Conservation (phyloP, 2,888 invertebrate genomes). For the Diloba caeruleocephala region DNA sequence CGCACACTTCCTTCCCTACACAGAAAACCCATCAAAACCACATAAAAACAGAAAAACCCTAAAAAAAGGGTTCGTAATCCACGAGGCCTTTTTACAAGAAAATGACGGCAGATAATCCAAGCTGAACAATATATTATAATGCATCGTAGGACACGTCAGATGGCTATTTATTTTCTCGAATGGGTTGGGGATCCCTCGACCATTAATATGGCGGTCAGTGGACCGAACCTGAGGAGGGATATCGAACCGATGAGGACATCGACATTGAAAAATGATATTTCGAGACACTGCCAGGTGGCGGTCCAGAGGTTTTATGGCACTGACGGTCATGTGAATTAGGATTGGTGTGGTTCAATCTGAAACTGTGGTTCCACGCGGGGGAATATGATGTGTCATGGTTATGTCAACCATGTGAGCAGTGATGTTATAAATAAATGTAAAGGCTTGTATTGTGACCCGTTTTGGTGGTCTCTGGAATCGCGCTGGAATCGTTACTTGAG, state of each 20-base stretch:
- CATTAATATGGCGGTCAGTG: conserved; percentile 84
- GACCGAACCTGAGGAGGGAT: conserved; percentile 74
- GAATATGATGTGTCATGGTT: not conserved
- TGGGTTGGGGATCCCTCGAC: conserved; percentile 69
- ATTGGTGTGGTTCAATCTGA: conserved; percentile 34
- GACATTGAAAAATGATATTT: conserved; percentile 82
- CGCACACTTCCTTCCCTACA: conserved; percentile 29
- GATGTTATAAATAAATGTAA: too few relatives aligned
- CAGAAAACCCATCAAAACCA: conserved; percentile 45
- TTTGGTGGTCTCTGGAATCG: too few relatives aligned
- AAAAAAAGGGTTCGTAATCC: conserved; percentile 54
- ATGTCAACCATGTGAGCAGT: too few relatives aligned
- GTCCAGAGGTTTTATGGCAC: conserved; percentile 15
- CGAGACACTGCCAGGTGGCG: conserved; percentile 67
- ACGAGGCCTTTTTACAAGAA: conserved; percentile 59
- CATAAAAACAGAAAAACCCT: conserved; percentile 37
- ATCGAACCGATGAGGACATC: conserved; percentile 70
- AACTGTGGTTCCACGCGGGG: too few relatives aligned
- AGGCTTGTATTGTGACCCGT: too few relatives aligned
- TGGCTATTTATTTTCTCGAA: conserved; percentile 82
- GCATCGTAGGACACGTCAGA: conserved; percentile 81
- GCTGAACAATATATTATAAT: conserved; percentile 82
- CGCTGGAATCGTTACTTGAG: too few relatives aligned
- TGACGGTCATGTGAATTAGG: conserved; percentile 30
- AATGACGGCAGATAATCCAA: conserved; percentile 73